Evolutionary conservation across 2,888 invertebrate genomes (phyloP), one percentile per base, ranked within the genome.

Genomic region (Phengaris arion): DNA sequence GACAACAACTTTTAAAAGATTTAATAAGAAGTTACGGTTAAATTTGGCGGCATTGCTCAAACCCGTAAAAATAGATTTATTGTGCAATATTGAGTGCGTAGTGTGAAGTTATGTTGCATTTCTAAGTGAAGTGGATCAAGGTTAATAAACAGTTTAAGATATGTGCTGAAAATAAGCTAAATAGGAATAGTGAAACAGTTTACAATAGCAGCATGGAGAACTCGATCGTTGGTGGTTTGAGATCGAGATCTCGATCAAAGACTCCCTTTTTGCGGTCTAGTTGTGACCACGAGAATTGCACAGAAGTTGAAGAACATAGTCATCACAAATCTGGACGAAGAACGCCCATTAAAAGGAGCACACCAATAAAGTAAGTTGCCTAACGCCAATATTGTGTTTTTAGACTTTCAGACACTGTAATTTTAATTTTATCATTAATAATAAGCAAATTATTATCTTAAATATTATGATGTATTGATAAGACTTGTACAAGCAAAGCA

Each of bases 201-300:
- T 2, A 22, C 22, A 51, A 54, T 55, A 35, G 57, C 68, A 86
- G 77, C 78, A 93, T 93, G 93, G 93, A 93, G 82, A 91, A 88
- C 81, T 85, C 87, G 78, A 85, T 88, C 78, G 89, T 89, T 83
- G 89, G 91, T 81, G 94, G 94, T 89, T 94, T 95, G 85, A 91
- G 96, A 88, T 95, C 95, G 87, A 94, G 96, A 90, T 96, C 96
- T 82, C 94, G 96, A 81, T 96, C 96, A 57, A 95, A 95, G 85
- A 96, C 96, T 82, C 96, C 96, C 79, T 95, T 95, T 84, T 86
- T 94, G 81, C 91, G 94, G 79, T 94, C 94, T 76, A 94, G 89
- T 82, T 94, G 94, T 82, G 95, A 95, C 85, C 94, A 89, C 80
- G 95, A 95, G 84, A 90, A 89, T 80, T 95, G 95, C 83, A 84